Percentiles rank a stretch among this genome's conserved stretches.
Conservation (phyloP, 2,797 vertebrate genomes). For the Hemitrygon akajei region DNA sequence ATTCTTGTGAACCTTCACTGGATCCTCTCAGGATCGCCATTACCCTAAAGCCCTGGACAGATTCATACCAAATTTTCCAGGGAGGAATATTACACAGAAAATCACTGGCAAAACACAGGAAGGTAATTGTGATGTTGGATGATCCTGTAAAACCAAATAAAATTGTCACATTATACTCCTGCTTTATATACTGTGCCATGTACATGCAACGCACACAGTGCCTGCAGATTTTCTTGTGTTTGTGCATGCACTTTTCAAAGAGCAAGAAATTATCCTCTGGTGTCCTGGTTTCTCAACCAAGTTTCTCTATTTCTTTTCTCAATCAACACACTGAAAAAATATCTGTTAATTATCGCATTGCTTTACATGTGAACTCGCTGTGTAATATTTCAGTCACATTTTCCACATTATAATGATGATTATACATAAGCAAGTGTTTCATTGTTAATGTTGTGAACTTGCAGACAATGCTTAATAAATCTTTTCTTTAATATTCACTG, state of each 20-base stretch:
- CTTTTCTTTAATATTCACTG: slow-evolving; percentile 31
- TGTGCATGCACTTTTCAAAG: slow-evolving; percentile 34
- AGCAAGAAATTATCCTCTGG: slow-evolving; percentile 33
- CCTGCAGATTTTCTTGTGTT: neutral
- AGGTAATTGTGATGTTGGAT: slow-evolving; percentile 41
- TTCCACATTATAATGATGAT: neutral
- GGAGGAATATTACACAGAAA: neutral
- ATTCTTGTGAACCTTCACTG: too few relatives aligned
- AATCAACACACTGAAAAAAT: neutral
- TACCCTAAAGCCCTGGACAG: too few relatives aligned
- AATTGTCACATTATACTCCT: slow-evolving; percentile 40
- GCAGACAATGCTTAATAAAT: slow-evolving; percentile 29
- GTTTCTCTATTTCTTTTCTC: slow-evolving; percentile 37
- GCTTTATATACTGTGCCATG: slow-evolving; percentile 38
- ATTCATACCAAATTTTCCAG: neutral
- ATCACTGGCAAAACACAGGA: neutral
- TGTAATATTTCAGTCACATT: neutral
- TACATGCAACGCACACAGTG: slow-evolving; percentile 21
- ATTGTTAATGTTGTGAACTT: slow-evolving; percentile 34
- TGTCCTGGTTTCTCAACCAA: slow-evolving; percentile 24
- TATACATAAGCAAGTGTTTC: slow-evolving; percentile 32
- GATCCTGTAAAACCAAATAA: slow-evolving; percentile 40
- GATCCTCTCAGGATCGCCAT: too few relatives aligned
- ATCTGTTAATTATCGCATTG: neutral
- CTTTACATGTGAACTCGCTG: neutral